Evolutionary conservation across 2,797 vertebrate genomes (phyloP).

Genomic region (Pantherophis alleghaniensis): DNA sequence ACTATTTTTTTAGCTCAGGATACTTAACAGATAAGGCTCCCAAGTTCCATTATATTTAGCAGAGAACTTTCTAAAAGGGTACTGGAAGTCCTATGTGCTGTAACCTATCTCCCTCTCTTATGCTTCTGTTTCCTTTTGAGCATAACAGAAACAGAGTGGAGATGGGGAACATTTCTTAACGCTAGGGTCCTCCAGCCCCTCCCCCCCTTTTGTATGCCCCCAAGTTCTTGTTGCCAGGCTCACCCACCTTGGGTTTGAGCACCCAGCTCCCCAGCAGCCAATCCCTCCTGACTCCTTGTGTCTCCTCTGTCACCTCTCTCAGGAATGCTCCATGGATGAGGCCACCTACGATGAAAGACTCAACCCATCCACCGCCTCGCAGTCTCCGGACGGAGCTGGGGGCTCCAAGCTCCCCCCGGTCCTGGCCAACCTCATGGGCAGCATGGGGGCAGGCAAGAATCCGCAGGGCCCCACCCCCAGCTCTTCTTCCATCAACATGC

Average conservation of each 20-base stretch:
- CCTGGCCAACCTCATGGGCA: slow-evolving; percentile 91
- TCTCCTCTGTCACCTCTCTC: slow-evolving; percentile 27
- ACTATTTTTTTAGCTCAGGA: not conserved
- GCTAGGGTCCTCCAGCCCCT: not conserved
- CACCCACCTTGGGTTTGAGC: not conserved
- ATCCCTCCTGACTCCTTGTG: slow-evolving; percentile 7
- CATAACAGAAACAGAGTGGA: not conserved
- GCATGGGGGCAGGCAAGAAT: slow-evolving; percentile 76
- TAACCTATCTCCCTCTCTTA: not conserved
- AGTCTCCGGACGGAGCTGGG: slow-evolving; percentile 72
- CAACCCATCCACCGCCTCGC: slow-evolving; percentile 68
- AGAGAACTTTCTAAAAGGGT: not conserved
- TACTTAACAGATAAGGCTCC: not conserved
- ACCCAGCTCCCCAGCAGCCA: not conserved
- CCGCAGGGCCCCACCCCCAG: slow-evolving; percentile 66
- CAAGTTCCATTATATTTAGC: not conserved
- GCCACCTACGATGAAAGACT: slow-evolving; percentile 78
- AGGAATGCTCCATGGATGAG: slow-evolving; percentile 85
- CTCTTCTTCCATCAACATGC: slow-evolving; percentile 80
- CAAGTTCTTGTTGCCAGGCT: not conserved
- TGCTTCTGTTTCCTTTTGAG: not conserved
- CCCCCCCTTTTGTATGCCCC: not conserved
- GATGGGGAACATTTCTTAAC: not conserved
- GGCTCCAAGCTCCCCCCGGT: slow-evolving; percentile 88
- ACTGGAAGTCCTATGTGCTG: not conserved